Evolutionary conservation across 2,113 vertebrate species (phyloP).

Genomic region (Pholis gunnellus): DNA sequence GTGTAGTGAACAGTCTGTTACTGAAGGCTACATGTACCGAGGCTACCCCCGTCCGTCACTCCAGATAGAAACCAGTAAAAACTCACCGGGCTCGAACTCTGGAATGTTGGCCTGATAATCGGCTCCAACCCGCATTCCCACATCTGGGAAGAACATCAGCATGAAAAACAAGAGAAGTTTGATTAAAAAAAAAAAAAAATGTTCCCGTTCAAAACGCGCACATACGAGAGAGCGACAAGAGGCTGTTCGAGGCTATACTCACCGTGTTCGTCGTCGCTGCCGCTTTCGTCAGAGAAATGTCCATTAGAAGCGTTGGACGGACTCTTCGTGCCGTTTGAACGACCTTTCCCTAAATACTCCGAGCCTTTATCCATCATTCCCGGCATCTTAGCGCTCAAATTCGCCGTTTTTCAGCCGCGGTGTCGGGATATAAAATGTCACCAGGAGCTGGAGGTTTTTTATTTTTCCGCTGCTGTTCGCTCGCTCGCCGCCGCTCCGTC

Average conservation of each 20-base stretch:
- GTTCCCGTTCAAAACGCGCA: background rate
- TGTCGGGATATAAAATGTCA: conserved; percentile 56
- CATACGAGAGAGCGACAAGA: background rate
- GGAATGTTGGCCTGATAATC: conserved; percentile 96
- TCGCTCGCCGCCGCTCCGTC: conserved; percentile 9
- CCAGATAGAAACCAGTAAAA: background rate
- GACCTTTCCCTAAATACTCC: conserved; percentile 90
- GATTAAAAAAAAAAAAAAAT: background rate
- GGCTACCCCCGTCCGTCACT: conserved; percentile 64
- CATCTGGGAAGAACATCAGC: conserved; percentile 85
- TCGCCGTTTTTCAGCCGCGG: background rate
- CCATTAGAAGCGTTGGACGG: conserved; percentile 91
- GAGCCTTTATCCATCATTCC: conserved; percentile 95
- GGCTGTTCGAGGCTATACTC: conserved; percentile 87
- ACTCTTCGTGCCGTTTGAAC: conserved; percentile 91
- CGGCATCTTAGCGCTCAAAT: conserved; percentile 82
- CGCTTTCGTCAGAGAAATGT: conserved; percentile 93
- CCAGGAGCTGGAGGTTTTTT: conserved; percentile 36
- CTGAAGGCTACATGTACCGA: conserved; percentile 16
- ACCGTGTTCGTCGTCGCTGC: conserved; percentile 95
- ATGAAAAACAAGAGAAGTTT: background rate
- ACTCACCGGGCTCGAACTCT: conserved; percentile 92
- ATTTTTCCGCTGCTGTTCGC: conserved; percentile 41
- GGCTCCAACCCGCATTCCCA: conserved; percentile 96
- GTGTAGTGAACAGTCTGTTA: background rate